These are phyloP conservation scores for Ips typographus DNA, from an alignment of 1,140 invertebrate species.

Conservation along the genomic window DNA sequence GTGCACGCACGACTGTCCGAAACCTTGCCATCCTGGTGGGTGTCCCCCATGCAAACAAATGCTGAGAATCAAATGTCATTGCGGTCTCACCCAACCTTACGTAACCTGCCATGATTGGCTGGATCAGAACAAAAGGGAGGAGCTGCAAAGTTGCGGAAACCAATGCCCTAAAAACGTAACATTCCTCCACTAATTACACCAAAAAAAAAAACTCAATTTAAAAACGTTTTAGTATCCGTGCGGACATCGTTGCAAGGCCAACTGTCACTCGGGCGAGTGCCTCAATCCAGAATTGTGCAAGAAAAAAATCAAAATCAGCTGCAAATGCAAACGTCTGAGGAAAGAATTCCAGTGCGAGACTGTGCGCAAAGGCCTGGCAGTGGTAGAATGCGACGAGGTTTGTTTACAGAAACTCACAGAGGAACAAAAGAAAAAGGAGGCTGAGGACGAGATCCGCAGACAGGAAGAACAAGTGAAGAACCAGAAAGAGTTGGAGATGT, in stretches of 20 bases:
- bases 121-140: conserved; percentile 56
- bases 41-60: conserved; percentile 72
- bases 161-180: conserved; percentile 83
- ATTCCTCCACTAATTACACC: conserved; percentile 21
- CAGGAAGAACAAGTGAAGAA: conserved; percentile 66
- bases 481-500: conserved; percentile 68
- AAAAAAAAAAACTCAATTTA: conserved; percentile 25
- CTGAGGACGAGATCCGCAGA: conserved; percentile 57
- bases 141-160: conserved; percentile 73
- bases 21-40: conserved; percentile 71
- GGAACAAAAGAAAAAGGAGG: conserved; percentile 55
- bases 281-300: conserved; percentile 67
- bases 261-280: conserved; percentile 79
- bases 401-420: conserved; percentile 62
- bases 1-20: conserved; percentile 76
- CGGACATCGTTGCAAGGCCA: conserved; percentile 73
- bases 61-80: conserved; percentile 77
- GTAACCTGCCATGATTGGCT: conserved; percentile 71
- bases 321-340: conserved; percentile 76
- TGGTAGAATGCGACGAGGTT: conserved; percentile 62
- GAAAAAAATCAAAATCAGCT: conserved; percentile 78
- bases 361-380: conserved; percentile 56
- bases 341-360: conserved; percentile 73
- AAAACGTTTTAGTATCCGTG: conserved; percentile 61
- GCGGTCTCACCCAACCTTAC: conserved; percentile 72